A percentile compares a stretch with the other conserved stretches of the same genome.
Conservation (phyloP, 2,888 invertebrate genomes). For the Epicampocera succincta region DNA sequence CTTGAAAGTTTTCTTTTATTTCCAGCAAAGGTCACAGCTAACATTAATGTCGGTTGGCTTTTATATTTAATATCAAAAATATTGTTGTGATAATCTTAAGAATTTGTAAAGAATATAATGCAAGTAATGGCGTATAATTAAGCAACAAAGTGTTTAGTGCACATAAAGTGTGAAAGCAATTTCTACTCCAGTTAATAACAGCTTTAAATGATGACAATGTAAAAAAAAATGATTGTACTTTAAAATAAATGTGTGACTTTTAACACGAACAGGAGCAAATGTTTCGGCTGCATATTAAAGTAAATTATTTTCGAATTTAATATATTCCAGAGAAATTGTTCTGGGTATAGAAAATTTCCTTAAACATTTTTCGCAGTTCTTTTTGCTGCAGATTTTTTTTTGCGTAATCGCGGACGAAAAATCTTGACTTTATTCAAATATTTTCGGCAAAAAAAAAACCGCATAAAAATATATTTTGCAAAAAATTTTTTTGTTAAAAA, state of each 20-base stretch:
- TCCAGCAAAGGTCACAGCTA: slow-evolving; percentile 25
- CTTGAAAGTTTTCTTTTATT: slow-evolving; percentile 32
- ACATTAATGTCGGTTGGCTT: slow-evolving; percentile 8
- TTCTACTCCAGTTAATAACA: slow-evolving; percentile 23
- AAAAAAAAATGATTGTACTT: neutral
- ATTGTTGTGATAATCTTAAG: slow-evolving; percentile 7
- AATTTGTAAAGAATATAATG: slow-evolving; percentile 30
- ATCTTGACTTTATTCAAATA: too few relatives aligned
- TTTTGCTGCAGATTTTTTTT: too few relatives aligned
- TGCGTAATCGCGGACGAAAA: too few relatives aligned
- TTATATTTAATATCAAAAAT: slow-evolving; percentile 7
- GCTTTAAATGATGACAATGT: slow-evolving; percentile 37
- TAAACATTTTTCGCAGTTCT: too few relatives aligned
- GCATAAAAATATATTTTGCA: too few relatives aligned
- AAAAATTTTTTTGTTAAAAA: too few relatives aligned
- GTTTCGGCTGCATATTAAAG: too few relatives aligned
- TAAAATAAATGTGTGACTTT: neutral
- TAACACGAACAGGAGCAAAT: neutral
- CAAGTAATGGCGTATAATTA: slow-evolving; percentile 52
- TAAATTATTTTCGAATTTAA: too few relatives aligned
- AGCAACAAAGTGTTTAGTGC: slow-evolving; percentile 63
- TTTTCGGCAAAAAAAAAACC: too few relatives aligned
- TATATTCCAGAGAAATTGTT: too few relatives aligned
- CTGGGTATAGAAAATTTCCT: too few relatives aligned
- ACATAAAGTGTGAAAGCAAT: slow-evolving; percentile 46